Evolutionary conservation across 2,888 invertebrate genomes (phyloP).

Genomic region (Microctonus hyperodae): DNA sequence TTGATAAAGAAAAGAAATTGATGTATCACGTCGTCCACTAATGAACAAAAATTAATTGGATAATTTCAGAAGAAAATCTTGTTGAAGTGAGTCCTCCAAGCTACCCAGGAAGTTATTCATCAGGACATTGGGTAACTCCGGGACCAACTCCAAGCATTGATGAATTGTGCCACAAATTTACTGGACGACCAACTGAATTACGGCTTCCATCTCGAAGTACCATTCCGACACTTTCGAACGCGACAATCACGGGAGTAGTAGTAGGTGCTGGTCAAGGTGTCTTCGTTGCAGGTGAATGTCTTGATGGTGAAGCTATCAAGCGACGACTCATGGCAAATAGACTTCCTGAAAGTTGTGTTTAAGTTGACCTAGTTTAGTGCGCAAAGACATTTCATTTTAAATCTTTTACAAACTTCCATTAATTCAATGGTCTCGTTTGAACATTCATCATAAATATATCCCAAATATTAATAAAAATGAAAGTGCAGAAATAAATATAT

Average conservation of each 20-base stretch:
- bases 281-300: constrained; percentile 64
- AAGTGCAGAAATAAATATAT: constrained; percentile 10
- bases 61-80: constrained; percentile 55
- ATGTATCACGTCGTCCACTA: background rate
- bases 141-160: constrained; percentile 63
- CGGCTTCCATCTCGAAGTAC: constrained; percentile 60
- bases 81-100: constrained; percentile 60
- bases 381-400: background rate
- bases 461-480: background rate
- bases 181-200: constrained; percentile 59
- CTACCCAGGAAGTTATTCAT: constrained; percentile 57
- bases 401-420: constrained; percentile 15
- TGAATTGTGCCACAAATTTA: constrained; percentile 60
- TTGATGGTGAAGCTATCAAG: constrained; percentile 87
- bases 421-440: constrained; percentile 2
- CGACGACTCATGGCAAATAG: constrained; percentile 86
- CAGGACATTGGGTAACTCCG: constrained; percentile 65
- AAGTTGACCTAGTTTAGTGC: constrained; percentile 56
- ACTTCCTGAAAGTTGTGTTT: constrained; percentile 88
- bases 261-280: constrained; percentile 56
- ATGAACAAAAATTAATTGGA: constrained; percentile 29
- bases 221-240: constrained; percentile 50
- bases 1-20: no score
- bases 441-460: constrained; percentile 12
- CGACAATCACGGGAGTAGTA: constrained; percentile 46